Evolutionary conservation across 2,888 invertebrate species (phyloP).

Genomic region (Ormia ochracea): DNA sequence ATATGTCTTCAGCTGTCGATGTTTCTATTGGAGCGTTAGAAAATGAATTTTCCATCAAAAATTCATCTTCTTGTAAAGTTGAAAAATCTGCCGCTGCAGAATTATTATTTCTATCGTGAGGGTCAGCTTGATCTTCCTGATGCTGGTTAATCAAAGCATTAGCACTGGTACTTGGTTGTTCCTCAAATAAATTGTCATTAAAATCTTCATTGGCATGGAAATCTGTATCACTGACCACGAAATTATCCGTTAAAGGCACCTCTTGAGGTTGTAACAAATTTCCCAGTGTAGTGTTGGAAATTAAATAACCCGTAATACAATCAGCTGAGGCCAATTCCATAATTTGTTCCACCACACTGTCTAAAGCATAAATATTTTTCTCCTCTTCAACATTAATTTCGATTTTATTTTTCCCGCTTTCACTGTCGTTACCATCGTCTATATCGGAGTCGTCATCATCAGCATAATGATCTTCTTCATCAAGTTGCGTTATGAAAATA

Average conservation of each 20-base stretch:
- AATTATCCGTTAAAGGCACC: conserved; percentile 76
- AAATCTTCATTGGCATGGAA: conserved; percentile 47
- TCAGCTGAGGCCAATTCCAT: conserved; percentile 72
- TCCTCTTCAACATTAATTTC: conserved; percentile 56
- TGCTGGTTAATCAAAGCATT: conserved; percentile 64
- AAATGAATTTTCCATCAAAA: conserved; percentile 30
- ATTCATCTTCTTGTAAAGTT: conserved; percentile 36
- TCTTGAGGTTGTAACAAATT: conserved; percentile 76
- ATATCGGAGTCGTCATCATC: conserved; percentile 63
- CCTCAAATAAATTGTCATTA: conserved; percentile 56
- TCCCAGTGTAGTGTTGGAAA: conserved; percentile 77
- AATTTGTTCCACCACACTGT: conserved; percentile 65
- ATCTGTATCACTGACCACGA: conserved; percentile 75
- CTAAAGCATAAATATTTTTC: conserved; percentile 59
- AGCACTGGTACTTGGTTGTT: conserved; percentile 71
- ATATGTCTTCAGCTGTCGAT: conserved; percentile 25
- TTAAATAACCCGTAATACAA: conserved; percentile 76
- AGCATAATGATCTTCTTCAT: conserved; percentile 61
- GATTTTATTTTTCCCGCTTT: conserved; percentile 64
- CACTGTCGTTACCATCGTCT: conserved; percentile 62
- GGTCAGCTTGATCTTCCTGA: conserved; percentile 41
- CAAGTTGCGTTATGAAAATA: conserved; percentile 31
- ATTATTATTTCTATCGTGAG: conserved; percentile 35
- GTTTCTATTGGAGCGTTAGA: conserved; percentile 21
- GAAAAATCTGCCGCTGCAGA: conserved; percentile 24